Base-by-base conservation (phyloP, 2,797 vertebrate species). In the Tenualosa ilisha region DNA sequence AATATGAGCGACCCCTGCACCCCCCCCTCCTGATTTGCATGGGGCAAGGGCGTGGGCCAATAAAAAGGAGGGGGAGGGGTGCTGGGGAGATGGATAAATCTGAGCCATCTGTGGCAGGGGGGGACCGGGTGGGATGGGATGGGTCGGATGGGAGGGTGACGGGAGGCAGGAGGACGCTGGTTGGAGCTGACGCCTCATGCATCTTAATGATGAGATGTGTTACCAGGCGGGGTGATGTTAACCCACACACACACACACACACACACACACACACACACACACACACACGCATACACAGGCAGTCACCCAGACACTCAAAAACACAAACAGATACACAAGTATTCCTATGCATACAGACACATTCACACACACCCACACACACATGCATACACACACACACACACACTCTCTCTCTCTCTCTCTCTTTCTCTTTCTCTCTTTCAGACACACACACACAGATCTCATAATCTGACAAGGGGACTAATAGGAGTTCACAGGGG, bases 51-150 rank as follows among this genome's bases (percentile, higher is more conserved):
- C 92, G 95, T 88, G 89, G 93, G 94, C 92, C 94, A 95, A 96
- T 95, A 94, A 95, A 96, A 97, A 20, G 37, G 24, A 13, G 31
- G 31, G 37, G 37, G 3, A 93, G 97, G 96, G 95, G 95, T 97
- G 97, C 97, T 96, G 93, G 95, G 93, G 85, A 92, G 94, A 91
- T 92, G 92, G 94, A 91, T 92, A 95, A 93, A 97, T 97, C 94
- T 95, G 91, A 96, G 95, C 96, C 98, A 98, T 97, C 97, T 98
- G 97, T 96, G 96, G 9, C 17, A 15, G 40, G 13, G 91, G n/a
- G 91, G 31, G 65, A 72, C 40, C 13, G 26, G 65, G 17, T 43
- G 40, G 37, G 72, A 17, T 79, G 72, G 37, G 17, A 49, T 4
- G 7, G 46, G 46, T 49, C 4, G 7, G 46, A 22, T 1, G 37